Base-by-base conservation (phyloP, 2,113 vertebrate genomes). In the Scophthalmus maximus region DNA sequence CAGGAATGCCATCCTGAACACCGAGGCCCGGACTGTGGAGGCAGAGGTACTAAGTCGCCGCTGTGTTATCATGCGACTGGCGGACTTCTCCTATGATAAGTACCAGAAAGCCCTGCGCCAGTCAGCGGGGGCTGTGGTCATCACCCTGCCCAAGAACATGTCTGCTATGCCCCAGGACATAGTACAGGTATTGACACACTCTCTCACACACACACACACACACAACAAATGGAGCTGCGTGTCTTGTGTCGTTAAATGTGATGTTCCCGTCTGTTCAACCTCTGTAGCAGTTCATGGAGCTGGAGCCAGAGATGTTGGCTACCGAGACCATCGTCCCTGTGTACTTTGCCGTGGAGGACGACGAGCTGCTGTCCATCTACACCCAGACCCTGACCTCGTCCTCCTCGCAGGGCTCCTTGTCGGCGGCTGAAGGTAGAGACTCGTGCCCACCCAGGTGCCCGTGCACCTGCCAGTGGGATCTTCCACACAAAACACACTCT, bases 261-360 rank as follows among this genome's bases (percentile, higher is more conserved):
- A n/a, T 47, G n/a, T 47, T 47, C 20, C 47, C 4, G 6, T 23
- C 11, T 23, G 10, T 38, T 38, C 17, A 1, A 0, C 46, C 18
- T 4, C 44, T 53, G 2, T 74, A 99, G 98, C 97, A 98, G 93
- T 99, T 99, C 89, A 98, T 98, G 97, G 98, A 97, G 92, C 94
- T 96, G 17, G 98, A 99, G 91, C 98, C 97, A 0, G 98, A 99
- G 91, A 97, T 99, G 94, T 88, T 99, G 76, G 95, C 96, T 29
- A 98, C 97, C 59, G 98, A 99, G 93, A 99, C 97, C 67, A 89
- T 96, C 0, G 95, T 99, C 36, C 98, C 98, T 0, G 96, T 99
- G 67, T 99, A 99, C 89, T 99, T 99, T 38, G 97, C 98, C 0
- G 92, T 98, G 87, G 98, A 99, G 73, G 98, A 99, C 3, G 94